Evolutionary conservation across 2,888 invertebrate species (phyloP).

Genomic region (Sericinus montela): DNA sequence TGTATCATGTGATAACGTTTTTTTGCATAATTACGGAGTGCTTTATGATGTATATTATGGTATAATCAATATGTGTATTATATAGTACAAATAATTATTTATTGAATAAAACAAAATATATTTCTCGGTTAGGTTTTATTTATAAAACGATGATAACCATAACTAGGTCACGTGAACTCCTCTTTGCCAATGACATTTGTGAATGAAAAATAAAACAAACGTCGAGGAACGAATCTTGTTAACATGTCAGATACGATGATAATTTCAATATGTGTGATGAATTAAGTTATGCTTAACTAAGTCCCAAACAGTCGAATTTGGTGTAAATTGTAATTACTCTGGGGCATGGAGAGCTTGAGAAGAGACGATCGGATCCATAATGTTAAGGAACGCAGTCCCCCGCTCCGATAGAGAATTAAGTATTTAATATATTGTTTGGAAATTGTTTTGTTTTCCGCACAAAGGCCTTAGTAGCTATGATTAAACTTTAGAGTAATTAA

Average conservation of each 20-base stretch:
- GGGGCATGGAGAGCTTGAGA: slow-evolving; percentile 1
- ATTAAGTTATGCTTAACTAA: slow-evolving; percentile 2
- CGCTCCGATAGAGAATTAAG: too few species aligned
- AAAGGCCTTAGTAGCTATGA: too few species aligned
- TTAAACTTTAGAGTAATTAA: too few species aligned
- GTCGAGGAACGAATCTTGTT: neutral
- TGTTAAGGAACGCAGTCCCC: too few species aligned
- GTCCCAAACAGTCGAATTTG: slow-evolving; percentile 5
- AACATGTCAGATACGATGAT: too few species aligned
- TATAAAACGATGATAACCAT: neutral
- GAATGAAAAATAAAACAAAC: slow-evolving; percentile 12
- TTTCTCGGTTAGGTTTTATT: slow-evolving; percentile 2
- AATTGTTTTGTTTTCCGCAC: too few species aligned
- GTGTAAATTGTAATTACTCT: slow-evolving; percentile 1
- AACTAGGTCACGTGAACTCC: slow-evolving; percentile 15
- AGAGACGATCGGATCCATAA: slow-evolving; percentile 2
- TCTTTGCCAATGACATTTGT: slow-evolving; percentile 7
- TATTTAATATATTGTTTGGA: too few species aligned
- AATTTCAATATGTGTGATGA: slow-evolving; percentile 2
- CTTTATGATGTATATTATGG: too few species aligned
- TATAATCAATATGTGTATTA: too few species aligned
- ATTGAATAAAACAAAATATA: neutral
- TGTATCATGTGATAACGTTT: too few species aligned
- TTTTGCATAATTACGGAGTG: too few species aligned
- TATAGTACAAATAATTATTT: too few species aligned